A percentile compares a stretch with the other conserved stretches of the same genome.
Evolutionary conservation across 2,888 invertebrate genomes (phyloP).

Genomic region (Cheilosia soror): DNA sequence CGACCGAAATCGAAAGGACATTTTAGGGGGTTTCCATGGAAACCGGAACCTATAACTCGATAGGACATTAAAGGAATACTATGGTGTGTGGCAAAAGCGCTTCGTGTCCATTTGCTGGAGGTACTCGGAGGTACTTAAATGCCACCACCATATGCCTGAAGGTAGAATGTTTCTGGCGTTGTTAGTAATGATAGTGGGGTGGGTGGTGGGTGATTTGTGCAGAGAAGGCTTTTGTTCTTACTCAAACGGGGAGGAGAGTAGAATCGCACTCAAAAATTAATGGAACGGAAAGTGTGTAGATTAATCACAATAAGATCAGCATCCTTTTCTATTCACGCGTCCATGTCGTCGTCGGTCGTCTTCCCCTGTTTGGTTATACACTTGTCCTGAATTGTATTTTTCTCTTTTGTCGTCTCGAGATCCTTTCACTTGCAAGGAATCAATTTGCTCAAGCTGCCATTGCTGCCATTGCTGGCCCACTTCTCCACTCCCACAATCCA

Average conservation of each 20-base stretch:
- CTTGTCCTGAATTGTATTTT: constrained; percentile 47
- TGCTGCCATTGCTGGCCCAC: constrained; percentile 2
- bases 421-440: constrained; percentile 50
- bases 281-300: constrained; percentile 74
- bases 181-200: not conserved
- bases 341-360: not conserved
- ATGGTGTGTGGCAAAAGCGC: not conserved
- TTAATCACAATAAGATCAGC: constrained; percentile 72
- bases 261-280: constrained; percentile 73
- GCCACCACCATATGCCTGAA: not conserved
- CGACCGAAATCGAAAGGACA: constrained; percentile 31
- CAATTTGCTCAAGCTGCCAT: constrained; percentile 31
- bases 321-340: constrained; percentile 45
- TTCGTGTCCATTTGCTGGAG: constrained; percentile 30
- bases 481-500: constrained; percentile 15
- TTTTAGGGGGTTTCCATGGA: constrained; percentile 66
- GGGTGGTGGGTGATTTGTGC: constrained; percentile 1
- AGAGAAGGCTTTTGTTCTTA: constrained; percentile 30
- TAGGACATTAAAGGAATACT: constrained; percentile 53
- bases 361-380: constrained; percentile 17
- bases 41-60: constrained; percentile 38
- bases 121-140: not conserved
- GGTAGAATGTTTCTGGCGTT: not conserved
- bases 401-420: constrained; percentile 24
- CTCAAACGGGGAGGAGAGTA: constrained; percentile 8